phyloP scores from a whole-genome alignment of 2,888 invertebrate species.

The Phasia obesa region DNA sequence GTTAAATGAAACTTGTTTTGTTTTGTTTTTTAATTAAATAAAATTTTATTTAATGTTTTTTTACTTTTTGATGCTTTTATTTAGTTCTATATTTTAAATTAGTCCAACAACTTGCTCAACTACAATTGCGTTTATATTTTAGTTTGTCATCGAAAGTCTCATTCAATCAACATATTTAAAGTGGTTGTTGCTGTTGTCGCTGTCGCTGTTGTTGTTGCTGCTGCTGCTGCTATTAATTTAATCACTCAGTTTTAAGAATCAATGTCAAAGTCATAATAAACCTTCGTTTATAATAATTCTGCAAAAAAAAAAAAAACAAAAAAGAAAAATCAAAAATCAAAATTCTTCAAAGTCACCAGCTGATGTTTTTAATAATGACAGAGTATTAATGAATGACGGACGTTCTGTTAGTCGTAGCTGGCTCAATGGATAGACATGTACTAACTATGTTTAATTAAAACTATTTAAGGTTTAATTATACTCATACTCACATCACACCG shows the following conservation, averaged over 20 bases:
- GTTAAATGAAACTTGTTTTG: slow-evolving; percentile 59
- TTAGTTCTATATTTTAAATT: slow-evolving; percentile 44
- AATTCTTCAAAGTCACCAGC: slow-evolving; percentile 62
- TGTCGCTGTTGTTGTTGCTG: slow-evolving; percentile 8
- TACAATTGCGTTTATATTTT: neutral
- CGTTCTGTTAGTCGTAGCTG: slow-evolving; percentile 38
- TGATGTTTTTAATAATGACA: slow-evolving; percentile 24
- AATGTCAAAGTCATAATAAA: slow-evolving; percentile 69
- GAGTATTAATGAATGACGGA: slow-evolving; percentile 52
- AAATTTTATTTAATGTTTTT: slow-evolving; percentile 22
- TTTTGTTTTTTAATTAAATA: slow-evolving; percentile 11
- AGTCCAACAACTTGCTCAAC: neutral
- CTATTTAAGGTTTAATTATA: slow-evolving; percentile 49
- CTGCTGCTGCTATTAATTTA: slow-evolving; percentile 1
- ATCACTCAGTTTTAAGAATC: slow-evolving; percentile 57
- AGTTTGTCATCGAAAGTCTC: neutral
- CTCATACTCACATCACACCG: neutral
- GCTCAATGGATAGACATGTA: slow-evolving; percentile 27
- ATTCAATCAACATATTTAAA: slow-evolving; percentile 22
- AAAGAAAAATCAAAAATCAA: slow-evolving; percentile 7
- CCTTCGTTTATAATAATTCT: slow-evolving; percentile 64
- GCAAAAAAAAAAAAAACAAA: slow-evolving; percentile 48
- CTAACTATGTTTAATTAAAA: slow-evolving; percentile 20
- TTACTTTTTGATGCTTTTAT: slow-evolving; percentile 35
- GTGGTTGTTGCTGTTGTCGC: neutral